Conservation (phyloP, 2,888 invertebrate genomes). For the Amiota minor region DNA sequence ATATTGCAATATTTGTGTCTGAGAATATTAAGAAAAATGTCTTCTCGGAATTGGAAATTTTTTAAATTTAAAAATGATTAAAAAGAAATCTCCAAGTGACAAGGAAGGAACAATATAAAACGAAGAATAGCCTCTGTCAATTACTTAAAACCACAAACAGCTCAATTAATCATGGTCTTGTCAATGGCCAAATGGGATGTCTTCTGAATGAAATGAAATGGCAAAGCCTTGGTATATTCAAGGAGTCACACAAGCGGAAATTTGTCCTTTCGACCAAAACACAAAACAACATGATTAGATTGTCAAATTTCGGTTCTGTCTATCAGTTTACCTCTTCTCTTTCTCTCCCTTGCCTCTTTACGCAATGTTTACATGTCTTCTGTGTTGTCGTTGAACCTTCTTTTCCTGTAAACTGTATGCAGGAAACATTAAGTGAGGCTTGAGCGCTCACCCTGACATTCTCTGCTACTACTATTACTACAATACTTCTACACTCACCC, state of each 20-base stretch:
- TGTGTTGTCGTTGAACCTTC: background rate
- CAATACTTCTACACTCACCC: background rate
- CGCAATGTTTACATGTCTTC: background rate
- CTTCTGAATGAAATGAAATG: too few relatives aligned
- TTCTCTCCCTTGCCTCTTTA: too few relatives aligned
- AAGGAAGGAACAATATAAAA: background rate
- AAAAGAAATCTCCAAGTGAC: background rate
- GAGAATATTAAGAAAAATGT: background rate
- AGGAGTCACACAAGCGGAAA: constrained; percentile 48
- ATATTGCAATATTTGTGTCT: background rate
- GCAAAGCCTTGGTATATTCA: background rate
- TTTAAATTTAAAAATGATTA: background rate
- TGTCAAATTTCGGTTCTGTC: constrained; percentile 7
- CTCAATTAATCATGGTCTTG: constrained; percentile 63
- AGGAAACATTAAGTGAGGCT: constrained; percentile 24
- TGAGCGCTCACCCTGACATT: background rate
- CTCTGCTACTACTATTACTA: constrained; percentile 1
- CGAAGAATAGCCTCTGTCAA: constrained; percentile 36
- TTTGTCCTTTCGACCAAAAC: constrained; percentile 22
- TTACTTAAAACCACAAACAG: constrained; percentile 32
- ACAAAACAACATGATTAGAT: constrained; percentile 34
- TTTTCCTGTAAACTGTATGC: too few relatives aligned
- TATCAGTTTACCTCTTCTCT: background rate
- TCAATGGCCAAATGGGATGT: constrained; percentile 36
- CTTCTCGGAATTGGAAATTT: constrained; percentile 7